phyloP scores from a whole-genome alignment of 1,140 invertebrate species.

The Temnothorax longispinosus region DNA sequence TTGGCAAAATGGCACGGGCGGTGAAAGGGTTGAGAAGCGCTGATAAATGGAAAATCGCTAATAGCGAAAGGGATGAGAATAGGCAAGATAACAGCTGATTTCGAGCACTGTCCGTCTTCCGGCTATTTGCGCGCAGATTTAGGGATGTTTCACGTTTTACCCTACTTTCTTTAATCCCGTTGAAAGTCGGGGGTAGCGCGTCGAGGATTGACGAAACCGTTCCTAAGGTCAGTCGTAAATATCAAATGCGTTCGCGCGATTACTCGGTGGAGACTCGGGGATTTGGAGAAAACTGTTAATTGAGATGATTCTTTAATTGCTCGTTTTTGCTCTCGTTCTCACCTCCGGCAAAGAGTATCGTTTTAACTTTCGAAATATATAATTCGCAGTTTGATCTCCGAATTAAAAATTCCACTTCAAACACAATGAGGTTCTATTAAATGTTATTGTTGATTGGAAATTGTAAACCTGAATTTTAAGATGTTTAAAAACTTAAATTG shows the following conservation, averaged over 20 bases:
- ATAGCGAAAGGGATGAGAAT: background rate
- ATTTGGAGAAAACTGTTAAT: constrained; percentile 43
- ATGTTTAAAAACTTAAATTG: background rate
- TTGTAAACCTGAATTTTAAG: background rate
- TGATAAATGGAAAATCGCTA: background rate
- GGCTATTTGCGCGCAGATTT: constrained; percentile 24
- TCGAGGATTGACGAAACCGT: constrained; percentile 44
- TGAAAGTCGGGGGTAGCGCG: constrained; percentile 34
- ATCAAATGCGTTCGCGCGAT: constrained; percentile 50
- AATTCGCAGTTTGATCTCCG: background rate
- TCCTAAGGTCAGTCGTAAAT: constrained; percentile 66
- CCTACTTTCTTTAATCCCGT: constrained; percentile 42
- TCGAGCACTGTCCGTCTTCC: background rate
- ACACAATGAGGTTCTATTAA: background rate
- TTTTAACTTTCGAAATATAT: too few relatives aligned
- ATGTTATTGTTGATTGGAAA: background rate
- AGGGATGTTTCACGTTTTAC: background rate
- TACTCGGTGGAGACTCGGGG: background rate
- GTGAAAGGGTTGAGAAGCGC: background rate
- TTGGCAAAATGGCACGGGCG: background rate
- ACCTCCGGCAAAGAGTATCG: background rate
- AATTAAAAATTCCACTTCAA: constrained; percentile 8
- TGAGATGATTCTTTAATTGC: background rate
- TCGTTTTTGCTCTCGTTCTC: background rate
- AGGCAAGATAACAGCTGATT: background rate